A percentile compares a stretch with the other conserved stretches of the same genome.
phyloP scores from a whole-genome alignment of 1,140 invertebrate species.

The Episyrphus balteatus region DNA sequence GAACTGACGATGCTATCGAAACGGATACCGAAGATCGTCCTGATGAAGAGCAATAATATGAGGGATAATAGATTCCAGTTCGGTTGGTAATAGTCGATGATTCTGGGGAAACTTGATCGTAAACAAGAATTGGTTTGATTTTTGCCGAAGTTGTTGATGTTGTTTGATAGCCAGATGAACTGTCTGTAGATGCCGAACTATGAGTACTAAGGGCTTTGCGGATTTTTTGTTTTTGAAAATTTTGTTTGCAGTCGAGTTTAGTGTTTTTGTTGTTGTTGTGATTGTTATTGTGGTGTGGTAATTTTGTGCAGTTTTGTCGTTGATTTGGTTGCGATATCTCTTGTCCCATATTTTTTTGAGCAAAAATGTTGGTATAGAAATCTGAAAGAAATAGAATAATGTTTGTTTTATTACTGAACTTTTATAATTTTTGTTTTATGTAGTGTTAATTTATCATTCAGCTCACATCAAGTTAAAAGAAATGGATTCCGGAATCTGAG shows the following conservation, averaged over 20 bases:
- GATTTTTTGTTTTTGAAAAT: too few species aligned
- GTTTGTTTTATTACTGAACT: too few species aligned
- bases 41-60: slow-evolving; percentile 25
- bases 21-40: slow-evolving; percentile 26
- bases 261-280: background rate
- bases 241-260: slow-evolving; percentile 2
- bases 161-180: slow-evolving; percentile 5
- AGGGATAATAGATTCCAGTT: slow-evolving; percentile 28
- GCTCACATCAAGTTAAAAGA: too few species aligned
- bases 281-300: slow-evolving; percentile 14
- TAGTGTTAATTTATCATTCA: too few species aligned
- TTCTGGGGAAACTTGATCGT: slow-evolving; percentile 9
- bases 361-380: slow-evolving; percentile 25
- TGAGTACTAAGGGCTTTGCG: too few species aligned
- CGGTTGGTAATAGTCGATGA: slow-evolving; percentile 2
- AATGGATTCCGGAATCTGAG: too few species aligned
- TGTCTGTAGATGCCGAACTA: slow-evolving; percentile 2
- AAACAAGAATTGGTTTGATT: background rate
- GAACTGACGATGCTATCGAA: slow-evolving; percentile 20
- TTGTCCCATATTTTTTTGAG: slow-evolving; percentile 33
- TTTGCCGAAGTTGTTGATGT: slow-evolving; percentile 11
- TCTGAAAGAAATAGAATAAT: slow-evolving; percentile 8
- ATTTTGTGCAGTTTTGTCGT: slow-evolving; percentile 15
- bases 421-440: too few species aligned
- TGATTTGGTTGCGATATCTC: slow-evolving; percentile 32